Base-by-base conservation (phyloP, 2,888 invertebrate genomes). In the Leucophenga montana region DNA sequence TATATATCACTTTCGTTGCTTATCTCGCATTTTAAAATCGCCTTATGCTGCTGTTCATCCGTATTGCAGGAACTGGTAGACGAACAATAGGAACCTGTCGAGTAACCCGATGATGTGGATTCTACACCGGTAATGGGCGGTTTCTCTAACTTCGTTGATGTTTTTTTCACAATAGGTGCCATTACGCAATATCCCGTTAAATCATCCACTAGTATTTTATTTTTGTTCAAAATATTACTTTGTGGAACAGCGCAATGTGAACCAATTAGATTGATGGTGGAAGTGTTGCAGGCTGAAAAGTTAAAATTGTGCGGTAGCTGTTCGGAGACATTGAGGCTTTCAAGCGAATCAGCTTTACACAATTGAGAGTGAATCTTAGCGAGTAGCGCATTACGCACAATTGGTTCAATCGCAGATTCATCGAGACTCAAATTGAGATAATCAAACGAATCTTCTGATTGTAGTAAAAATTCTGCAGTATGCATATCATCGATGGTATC, bases 271-370 rank as follows among this genome's bases (percentile, higher is more conserved):
- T 89, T 89, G 0, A 89, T 85, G 11, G 83, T 84, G 0, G 89
- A 89, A 13, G 85, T 77, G 71, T 89, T 89, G 57, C 85, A 85
- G 8, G 89, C 89, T 0, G 89, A 89, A 67, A 89, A 86, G 73
- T 89, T 89, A 54, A 89, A 89, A 75, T 88, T 88, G 39, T 85
- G 78, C 14, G 87, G 85, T 57, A 89, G 78, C 59, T 85, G 85
- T 67, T 85, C 80, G 0, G 89, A 89, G 22, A 89, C 80, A 76
- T 89, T 89, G 1, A 89, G 71, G 68, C 85, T 84, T 31, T 84
- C 80, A 16, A 81, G 57, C 0, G 87, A 85, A 16, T 82, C 85
- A 0, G 79, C 73, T 27, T 75, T 77, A 67, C 69, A 72, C 3
- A 83, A 39, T 1, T 74, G 76, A 0, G 72, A 67, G 1, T 73